phyloP scores from a whole-genome alignment of 92 coral and sea anemone genomes.

The Actinostola sp. region DNA sequence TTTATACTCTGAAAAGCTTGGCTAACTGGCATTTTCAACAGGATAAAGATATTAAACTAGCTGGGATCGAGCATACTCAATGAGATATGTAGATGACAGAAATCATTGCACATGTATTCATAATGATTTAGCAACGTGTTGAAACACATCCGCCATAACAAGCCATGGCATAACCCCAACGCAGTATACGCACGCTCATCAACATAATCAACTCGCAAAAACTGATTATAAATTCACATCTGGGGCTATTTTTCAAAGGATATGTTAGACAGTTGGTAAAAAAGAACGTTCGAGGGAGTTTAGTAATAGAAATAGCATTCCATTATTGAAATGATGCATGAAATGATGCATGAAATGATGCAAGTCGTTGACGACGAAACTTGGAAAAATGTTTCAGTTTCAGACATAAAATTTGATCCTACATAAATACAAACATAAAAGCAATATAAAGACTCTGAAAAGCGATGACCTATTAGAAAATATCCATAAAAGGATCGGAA shows the following conservation, averaged over 20 bases:
- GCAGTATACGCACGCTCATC: not conserved
- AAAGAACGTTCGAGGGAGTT: not conserved
- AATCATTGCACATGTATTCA: not conserved
- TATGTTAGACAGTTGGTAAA: not conserved
- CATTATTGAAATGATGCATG: slow-evolving; percentile 1
- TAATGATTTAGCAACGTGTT: not conserved
- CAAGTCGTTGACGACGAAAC: no score
- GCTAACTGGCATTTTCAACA: not conserved
- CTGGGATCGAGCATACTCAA: not conserved
- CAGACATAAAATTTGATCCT: not conserved
- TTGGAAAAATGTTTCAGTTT: not conserved
- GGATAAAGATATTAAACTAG: not conserved
- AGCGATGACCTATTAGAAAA: not conserved
- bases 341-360: not conserved
- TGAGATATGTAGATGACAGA: not conserved
- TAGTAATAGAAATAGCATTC: not conserved
- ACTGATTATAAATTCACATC: not conserved
- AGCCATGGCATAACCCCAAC: slow-evolving; percentile 2
- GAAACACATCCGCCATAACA: not conserved
- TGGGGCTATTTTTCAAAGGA: not conserved
- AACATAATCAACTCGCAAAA: not conserved
- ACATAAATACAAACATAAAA: not conserved
- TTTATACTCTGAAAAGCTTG: not conserved
- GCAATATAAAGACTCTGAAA: not conserved
- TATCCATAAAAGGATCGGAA: not conserved